Percentiles rank a stretch among this genome's conserved stretches.
These are phyloP conservation scores for Silurus glanis DNA, from an alignment of 2,113 vertebrate species.

Conservation along the genomic window DNA sequence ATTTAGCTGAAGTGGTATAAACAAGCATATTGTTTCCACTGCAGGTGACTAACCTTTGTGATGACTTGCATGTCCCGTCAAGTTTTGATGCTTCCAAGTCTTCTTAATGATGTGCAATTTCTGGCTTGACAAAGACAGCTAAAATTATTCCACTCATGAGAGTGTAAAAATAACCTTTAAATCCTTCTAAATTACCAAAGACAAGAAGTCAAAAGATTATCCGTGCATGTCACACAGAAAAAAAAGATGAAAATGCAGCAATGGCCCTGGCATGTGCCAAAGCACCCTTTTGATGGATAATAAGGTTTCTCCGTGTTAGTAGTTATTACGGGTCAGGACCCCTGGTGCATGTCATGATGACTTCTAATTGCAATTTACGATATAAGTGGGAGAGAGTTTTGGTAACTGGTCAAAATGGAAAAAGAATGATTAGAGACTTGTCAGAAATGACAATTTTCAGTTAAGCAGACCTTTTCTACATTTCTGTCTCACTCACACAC, in stretches of 20 bases:
- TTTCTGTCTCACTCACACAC: conserved; percentile 30
- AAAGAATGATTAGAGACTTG: conserved; percentile 84
- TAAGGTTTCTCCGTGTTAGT: conserved; percentile 55
- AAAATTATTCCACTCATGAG: conserved; percentile 63
- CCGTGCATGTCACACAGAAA: conserved; percentile 52
- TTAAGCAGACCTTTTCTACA: conserved; percentile 73
- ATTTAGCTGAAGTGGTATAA: conserved; percentile 36
- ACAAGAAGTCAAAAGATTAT: conserved; percentile 63
- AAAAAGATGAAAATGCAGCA: conserved; percentile 47
- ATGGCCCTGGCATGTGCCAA: conserved; percentile 59
- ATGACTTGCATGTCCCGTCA: conserved; percentile 37
- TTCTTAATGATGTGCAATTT: conserved; percentile 58
- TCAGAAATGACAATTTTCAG: conserved; percentile 83
- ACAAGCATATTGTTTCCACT: conserved; percentile 49
- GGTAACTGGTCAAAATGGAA: conserved; percentile 76
- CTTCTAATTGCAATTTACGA: conserved; percentile 81
- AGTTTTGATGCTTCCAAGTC: conserved; percentile 46
- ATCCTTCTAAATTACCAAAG: conserved; percentile 63
- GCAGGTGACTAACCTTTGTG: conserved; percentile 55
- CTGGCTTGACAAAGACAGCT: conserved; percentile 56
- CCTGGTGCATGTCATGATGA: conserved; percentile 71
- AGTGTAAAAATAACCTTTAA: conserved; percentile 61
- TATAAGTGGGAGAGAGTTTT: conserved; percentile 76
- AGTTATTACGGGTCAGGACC: conserved; percentile 60
- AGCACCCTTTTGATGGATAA: conserved; percentile 57